These are phyloP conservation scores for Xenops minutus DNA, from an alignment of 2,797 vertebrate genomes.

Conservation along the genomic window DNA sequence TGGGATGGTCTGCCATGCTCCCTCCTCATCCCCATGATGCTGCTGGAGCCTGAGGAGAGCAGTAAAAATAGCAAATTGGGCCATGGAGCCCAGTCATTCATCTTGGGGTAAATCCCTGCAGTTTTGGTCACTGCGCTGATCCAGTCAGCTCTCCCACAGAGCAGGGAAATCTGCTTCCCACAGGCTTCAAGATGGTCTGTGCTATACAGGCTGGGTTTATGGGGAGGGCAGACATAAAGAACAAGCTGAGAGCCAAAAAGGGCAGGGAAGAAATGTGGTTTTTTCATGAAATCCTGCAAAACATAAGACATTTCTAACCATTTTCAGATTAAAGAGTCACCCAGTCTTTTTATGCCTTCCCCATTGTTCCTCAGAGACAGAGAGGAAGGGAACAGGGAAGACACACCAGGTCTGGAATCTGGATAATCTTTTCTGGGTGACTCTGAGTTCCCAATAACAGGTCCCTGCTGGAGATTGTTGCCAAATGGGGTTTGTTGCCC, in stretches of 20 bases:
- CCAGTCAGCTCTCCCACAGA: background rate
- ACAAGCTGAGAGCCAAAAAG: background rate
- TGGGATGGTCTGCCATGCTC: background rate
- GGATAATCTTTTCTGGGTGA: accelerated
- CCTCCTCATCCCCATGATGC: background rate
- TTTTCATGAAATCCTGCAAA: background rate
- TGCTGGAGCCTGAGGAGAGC: background rate
- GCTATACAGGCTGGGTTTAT: accelerated
- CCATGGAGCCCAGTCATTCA: background rate
- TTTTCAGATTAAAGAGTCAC: background rate
- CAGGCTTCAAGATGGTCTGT: background rate
- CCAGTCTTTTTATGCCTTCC: background rate
- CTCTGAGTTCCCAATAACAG: accelerated
- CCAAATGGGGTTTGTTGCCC: accelerated
- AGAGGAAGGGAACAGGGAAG: background rate
- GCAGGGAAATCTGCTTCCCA: background rate
- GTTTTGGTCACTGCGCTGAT: background rate
- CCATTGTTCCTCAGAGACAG: background rate
- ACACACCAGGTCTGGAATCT: background rate
- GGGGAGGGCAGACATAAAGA: background rate
- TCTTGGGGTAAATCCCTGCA: accelerated
- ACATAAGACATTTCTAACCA: background rate
- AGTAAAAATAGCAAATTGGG: background rate
- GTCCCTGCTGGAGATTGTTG: accelerated
- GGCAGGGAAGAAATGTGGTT: background rate